These are phyloP conservation scores for Strix occidentalis DNA, from an alignment of 2,797 vertebrate species.

Conservation along the genomic window DNA sequence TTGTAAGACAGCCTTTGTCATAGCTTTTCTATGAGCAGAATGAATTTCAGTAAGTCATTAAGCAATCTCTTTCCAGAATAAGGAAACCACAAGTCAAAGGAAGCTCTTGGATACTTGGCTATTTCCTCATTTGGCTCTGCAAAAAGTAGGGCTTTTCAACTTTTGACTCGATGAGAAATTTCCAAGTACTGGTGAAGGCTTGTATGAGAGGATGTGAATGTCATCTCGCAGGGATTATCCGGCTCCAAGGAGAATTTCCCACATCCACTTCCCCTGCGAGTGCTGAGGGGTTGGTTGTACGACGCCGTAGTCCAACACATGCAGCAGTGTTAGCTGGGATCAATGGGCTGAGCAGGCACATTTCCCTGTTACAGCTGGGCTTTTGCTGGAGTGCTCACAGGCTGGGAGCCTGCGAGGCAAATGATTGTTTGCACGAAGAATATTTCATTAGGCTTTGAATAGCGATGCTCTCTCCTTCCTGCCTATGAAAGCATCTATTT, in stretches of 20 bases:
- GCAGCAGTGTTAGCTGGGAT: neutral
- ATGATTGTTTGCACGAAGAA: conserved; percentile 38
- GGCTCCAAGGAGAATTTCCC: neutral
- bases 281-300: neutral
- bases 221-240: neutral
- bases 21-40: neutral
- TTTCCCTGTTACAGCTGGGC: conserved; percentile 37
- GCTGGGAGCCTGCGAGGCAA: conserved; percentile 17
- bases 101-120: neutral
- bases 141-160: neutral
- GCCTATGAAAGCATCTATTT: conserved; percentile 59
- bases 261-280: neutral
- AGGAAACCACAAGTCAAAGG: neutral
- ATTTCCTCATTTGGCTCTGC: neutral
- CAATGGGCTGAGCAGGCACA: neutral
- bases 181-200: neutral
- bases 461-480: conserved; percentile 48
- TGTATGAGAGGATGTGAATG: neutral
- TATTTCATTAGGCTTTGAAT: conserved; percentile 19
- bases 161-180: neutral
- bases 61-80: neutral
- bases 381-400: conserved; percentile 17
- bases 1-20: neutral
- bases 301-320: neutral
- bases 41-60: neutral